Evolutionary conservation across 2,113 vertebrate species (phyloP), one percentile per base, ranked within the genome.

Genomic region (Varanus komodoensis): DNA sequence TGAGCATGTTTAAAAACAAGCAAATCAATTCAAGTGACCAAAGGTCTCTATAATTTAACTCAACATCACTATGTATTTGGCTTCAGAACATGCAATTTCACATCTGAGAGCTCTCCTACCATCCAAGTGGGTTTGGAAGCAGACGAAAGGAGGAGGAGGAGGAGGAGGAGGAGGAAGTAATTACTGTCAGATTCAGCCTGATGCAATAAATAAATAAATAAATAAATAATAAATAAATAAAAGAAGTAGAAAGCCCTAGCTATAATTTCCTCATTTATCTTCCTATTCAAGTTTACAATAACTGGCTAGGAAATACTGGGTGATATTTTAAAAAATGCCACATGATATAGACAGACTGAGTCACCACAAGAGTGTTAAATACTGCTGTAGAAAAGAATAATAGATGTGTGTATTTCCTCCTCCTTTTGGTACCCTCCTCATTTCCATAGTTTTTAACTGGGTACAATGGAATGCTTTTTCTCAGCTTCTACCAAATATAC

Each of bases 31-130:
- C 54, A 84, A 68, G 38, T 77, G 54, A 64, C 71, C 29, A 38
- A 78, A 50, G 87, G 79, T 25, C 44, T 90, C 19, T 92, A 77
- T 64, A 1, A 38, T 15, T 25, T 34, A 77, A n/a, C 0, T 1
- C 61, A 87, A 84, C 15, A 19, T 8, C 87, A 82, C 6, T 0
- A 0, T 32, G 82, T 7, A 12, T 64, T 82, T 92, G 67, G 73
- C 84, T 90, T 93, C 86, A 88, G 4, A 25, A 86, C n/a, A 32
- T 86, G 25, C 1, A 19, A 67, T 21, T 91, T 93, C 80, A 89
- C 32, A 82, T 85, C 82, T n/a, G 0, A 3, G 67, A 84, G 4
- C n/a, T 91, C 88, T 64, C 71, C 1, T 82, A 69, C 79, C 73
- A 80, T 29, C 8, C 19, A 12, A 23, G 23, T 86, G 82, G 11